Conservation (phyloP, 2,888 invertebrate species). For the Sesia bembeciformis region DNA sequence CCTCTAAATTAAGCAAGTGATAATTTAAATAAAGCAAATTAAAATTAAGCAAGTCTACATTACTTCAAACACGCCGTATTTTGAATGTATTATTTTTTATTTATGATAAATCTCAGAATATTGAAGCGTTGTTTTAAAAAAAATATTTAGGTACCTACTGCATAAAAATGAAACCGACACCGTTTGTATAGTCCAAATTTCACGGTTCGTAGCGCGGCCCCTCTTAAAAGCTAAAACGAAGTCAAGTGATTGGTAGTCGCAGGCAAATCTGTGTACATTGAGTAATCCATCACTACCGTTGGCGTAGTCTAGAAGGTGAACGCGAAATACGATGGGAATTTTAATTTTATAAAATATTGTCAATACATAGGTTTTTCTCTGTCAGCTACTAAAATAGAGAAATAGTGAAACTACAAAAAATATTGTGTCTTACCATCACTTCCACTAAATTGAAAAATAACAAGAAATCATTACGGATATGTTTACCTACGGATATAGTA, state of each 20-base stretch:
- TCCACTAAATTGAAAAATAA: too few relatives aligned
- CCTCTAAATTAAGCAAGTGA: too few relatives aligned
- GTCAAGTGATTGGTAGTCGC: conserved; percentile 48
- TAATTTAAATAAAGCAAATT: too few relatives aligned
- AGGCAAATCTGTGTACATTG: conserved; percentile 63
- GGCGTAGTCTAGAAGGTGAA: background rate
- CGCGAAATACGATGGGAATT: background rate
- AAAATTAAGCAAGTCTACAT: too few relatives aligned
- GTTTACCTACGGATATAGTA: too few relatives aligned
- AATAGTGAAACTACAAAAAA: too few relatives aligned
- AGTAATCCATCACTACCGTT: conserved; percentile 21
- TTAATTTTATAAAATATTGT: background rate
- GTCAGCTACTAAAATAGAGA: too few relatives aligned
- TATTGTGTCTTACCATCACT: too few relatives aligned
- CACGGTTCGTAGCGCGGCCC: conserved; percentile 36
- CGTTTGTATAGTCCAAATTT: conserved; percentile 31
- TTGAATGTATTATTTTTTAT: background rate
- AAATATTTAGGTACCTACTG: background rate
- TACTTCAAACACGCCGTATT: background rate
- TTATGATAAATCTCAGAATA: too few relatives aligned
- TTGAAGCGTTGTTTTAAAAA: too few relatives aligned
- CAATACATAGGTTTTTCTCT: too few relatives aligned
- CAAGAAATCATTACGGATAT: too few relatives aligned
- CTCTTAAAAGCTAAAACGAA: conserved; percentile 54
- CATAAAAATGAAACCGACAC: conserved; percentile 26